Conservation (phyloP, 2,888 invertebrate genomes). For the Yponomeuta plumbellus region DNA sequence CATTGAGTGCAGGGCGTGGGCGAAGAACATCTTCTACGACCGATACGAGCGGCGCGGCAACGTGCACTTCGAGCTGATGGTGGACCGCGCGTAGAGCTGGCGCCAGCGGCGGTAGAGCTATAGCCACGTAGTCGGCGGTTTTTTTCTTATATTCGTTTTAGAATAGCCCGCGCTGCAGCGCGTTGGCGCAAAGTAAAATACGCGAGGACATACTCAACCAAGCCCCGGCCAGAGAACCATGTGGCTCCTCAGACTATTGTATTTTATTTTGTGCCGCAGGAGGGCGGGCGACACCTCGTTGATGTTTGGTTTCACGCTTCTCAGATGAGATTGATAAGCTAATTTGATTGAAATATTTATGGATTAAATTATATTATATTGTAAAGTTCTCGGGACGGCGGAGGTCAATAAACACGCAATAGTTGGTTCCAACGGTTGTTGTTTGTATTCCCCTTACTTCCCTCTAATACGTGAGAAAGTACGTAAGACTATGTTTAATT, state of each 20-base stretch:
- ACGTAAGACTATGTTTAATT: too few relatives aligned
- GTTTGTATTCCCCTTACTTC: constrained; percentile 31
- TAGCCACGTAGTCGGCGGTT: constrained; percentile 74
- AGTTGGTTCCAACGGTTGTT: constrained; percentile 69
- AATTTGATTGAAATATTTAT: constrained; percentile 40
- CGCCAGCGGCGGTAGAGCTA: constrained; percentile 50
- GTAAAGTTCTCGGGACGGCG: constrained; percentile 69
- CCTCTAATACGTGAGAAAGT: neutral
- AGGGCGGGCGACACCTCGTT: constrained; percentile 53
- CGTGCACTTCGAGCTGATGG: constrained; percentile 96
- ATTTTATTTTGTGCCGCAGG: constrained; percentile 24
- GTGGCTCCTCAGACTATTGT: neutral
- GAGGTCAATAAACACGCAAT: constrained; percentile 77
- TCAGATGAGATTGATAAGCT: constrained; percentile 39
- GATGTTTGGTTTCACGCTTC: constrained; percentile 68
- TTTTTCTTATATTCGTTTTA: constrained; percentile 71
- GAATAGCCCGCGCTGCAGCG: constrained; percentile 50
- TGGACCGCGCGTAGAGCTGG: constrained; percentile 78
- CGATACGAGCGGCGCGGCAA: constrained; percentile 92
- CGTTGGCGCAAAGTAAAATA: constrained; percentile 11
- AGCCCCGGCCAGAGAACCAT: neutral
- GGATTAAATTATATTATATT: constrained; percentile 49
- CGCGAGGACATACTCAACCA: neutral
- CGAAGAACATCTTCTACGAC: constrained; percentile 90
- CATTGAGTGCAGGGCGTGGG: constrained; percentile 96